Conservation (phyloP, 1,140 invertebrate species). For the Tetragonula clypearis region DNA sequence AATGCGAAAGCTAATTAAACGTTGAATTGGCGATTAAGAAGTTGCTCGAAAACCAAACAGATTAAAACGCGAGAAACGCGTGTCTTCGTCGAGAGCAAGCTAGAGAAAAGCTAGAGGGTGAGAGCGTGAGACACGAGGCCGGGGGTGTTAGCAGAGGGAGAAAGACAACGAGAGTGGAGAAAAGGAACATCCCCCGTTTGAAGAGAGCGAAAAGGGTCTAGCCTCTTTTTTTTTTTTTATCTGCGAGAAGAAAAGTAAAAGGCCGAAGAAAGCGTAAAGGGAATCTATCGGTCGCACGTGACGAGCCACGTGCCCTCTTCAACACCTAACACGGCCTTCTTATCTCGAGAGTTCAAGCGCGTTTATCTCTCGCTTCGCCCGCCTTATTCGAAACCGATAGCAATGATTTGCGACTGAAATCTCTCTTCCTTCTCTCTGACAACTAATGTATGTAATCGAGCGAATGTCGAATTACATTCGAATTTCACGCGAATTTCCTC, state of each 20-base stretch:
- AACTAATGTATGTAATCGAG: too few relatives aligned
- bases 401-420: constrained; percentile 27
- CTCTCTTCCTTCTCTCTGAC: too few relatives aligned
- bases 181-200: neutral
- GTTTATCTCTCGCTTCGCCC: constrained; percentile 14
- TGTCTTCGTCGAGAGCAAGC: neutral
- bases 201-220: constrained; percentile 17
- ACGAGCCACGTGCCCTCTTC: constrained; percentile 30
- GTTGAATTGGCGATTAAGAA: neutral
- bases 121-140: too few relatives aligned
- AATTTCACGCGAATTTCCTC: too few relatives aligned
- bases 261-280: neutral
- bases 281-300: constrained; percentile 29
- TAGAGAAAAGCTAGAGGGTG: too few relatives aligned
- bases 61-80: constrained; percentile 31
- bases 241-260: neutral
- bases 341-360: constrained; percentile 28
- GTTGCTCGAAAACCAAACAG: constrained; percentile 3
- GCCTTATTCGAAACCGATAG: constrained; percentile 42
- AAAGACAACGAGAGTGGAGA: neutral
- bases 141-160: too few relatives aligned
- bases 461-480: too few relatives aligned
- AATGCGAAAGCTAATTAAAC: too few relatives aligned
- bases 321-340: constrained; percentile 14
- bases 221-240: constrained; percentile 27